phyloP scores from a whole-genome alignment of 2,797 vertebrate genomes.

The Sebastes cheni region DNA sequence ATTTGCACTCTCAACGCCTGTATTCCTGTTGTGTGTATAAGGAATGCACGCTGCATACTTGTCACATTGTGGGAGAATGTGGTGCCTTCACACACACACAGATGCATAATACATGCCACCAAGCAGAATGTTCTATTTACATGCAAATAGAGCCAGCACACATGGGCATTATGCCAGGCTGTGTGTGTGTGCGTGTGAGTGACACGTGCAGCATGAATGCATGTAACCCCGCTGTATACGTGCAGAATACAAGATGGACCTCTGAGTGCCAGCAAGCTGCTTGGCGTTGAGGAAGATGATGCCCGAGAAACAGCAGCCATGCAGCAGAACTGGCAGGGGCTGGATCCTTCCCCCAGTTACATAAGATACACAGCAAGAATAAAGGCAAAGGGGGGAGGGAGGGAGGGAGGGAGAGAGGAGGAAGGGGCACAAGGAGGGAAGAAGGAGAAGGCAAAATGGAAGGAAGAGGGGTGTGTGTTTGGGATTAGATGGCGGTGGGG shows the following conservation, averaged over 20 bases:
- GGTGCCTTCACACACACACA: conserved; percentile 9
- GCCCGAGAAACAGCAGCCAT: conserved; percentile 65
- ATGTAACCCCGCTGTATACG: conserved; percentile 1
- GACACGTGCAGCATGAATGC: conserved; percentile 19
- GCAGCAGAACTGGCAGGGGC: conserved; percentile 73
- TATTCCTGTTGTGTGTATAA: conserved; percentile 35
- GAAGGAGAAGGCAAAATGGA: conserved; percentile 63
- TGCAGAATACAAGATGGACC: conserved; percentile 44
- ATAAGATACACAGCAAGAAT: conserved; percentile 76
- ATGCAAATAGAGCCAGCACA: conserved; percentile 37
- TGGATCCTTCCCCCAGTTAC: conserved; percentile 73
- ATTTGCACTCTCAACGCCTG: conserved; percentile 33
- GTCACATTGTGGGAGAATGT: conserved; percentile 38
- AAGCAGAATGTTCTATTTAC: conserved; percentile 39
- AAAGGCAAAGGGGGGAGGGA: conserved; percentile 39
- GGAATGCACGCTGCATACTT: conserved; percentile 49
- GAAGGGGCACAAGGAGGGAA: conserved; percentile 36
- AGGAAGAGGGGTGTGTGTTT: conserved; percentile 44
- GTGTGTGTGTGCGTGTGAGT: background rate
- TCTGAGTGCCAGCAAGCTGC: conserved; percentile 33
- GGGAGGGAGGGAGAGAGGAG: background rate
- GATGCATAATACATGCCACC: conserved; percentile 41
- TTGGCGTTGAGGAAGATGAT: conserved; percentile 61
- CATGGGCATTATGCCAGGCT: conserved; percentile 1
- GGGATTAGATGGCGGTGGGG: conserved; percentile 18